Percentiles rank a stretch among this genome's conserved stretches.
phyloP scores from a whole-genome alignment of 23 tunicate species.

The Corella eumyota region DNA sequence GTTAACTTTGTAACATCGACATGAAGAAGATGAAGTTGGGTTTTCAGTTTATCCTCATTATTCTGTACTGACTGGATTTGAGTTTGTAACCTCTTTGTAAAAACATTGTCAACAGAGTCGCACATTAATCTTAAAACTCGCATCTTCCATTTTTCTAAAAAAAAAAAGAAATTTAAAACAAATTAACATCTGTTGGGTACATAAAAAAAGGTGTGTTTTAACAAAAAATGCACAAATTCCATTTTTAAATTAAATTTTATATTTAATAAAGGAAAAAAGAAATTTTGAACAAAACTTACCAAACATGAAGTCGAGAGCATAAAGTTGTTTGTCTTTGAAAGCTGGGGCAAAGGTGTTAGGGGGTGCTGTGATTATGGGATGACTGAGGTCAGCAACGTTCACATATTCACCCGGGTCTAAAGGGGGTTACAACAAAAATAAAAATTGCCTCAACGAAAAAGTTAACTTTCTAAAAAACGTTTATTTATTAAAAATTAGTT shows the following conservation, averaged over 20 bases:
- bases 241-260: too few relatives aligned
- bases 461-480: too few relatives aligned
- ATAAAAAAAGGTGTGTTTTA: too few relatives aligned
- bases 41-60: constrained; percentile 22
- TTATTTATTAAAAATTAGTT: too few relatives aligned
- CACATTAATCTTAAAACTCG: constrained; percentile 48
- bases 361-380: constrained; percentile 46
- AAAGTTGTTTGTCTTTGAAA: constrained; percentile 53
- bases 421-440: not conserved
- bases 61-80: constrained; percentile 20
- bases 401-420: constrained; percentile 69
- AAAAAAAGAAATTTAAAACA: not conserved
- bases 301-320: constrained; percentile 69
- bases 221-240: too few relatives aligned
- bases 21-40: constrained; percentile 6
- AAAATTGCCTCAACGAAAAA: not conserved
- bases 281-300: too few relatives aligned
- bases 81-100: constrained; percentile 31
- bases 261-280: too few relatives aligned
- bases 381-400: constrained; percentile 37
- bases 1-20: constrained; percentile 37
- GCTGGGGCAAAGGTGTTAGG: constrained; percentile 8
- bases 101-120: constrained; percentile 31
- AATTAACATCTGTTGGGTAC: too few relatives aligned
- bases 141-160: constrained; percentile 75